Evolutionary conservation across 2,113 vertebrate species (phyloP), one percentile per base, ranked within the genome.

Genomic region (Psittacara wagleri): DNA sequence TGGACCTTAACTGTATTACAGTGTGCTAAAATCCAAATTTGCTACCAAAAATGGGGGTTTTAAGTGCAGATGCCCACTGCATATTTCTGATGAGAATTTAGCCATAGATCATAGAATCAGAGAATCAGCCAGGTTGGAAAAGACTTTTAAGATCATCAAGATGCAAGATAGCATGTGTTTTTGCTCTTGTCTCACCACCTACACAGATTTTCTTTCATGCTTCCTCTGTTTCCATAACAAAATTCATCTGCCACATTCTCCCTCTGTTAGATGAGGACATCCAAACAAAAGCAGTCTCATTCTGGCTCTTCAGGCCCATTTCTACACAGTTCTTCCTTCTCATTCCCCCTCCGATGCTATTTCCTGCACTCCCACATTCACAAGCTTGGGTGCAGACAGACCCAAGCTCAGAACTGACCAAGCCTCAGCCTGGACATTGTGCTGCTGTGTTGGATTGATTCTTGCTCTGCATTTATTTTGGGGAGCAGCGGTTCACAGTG

Each of bases 281-380:
- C 11, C 14, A 49, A 46, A 25, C 2, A 4, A 33, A 55, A 51
- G 25, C 43, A 55, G 33, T 28, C 11, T 67, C 27, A 49, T 63
- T 52, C 0, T 1, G 16, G 37, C 48, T 64, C 72, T 83, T 59
- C 29, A 41, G 44, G 49, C 41, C 16, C 37, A 9, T 79, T 82
- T 29, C 24, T 33, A 1, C 39, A 7, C 15, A 4, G 2, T 39
- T 46, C 7, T 73, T 62, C 24, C 12, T 67, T 63, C 27, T 23
- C 9, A 0, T 27, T 61, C 9, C 33, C 52, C 9, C 18, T n/a
- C 1, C 6, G 11, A 13, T 19, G 22, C 11, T 5, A 1, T 81
- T 31, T 83, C 35, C 22, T 0, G 0, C 0, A 1, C 28, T 70
- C 11, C 23, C 20, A 14, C 9, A 3, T 28, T 64, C 18, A 2